Evolutionary conservation across 2,888 invertebrate species (phyloP).

Genomic region (Cosmia pyralina): DNA sequence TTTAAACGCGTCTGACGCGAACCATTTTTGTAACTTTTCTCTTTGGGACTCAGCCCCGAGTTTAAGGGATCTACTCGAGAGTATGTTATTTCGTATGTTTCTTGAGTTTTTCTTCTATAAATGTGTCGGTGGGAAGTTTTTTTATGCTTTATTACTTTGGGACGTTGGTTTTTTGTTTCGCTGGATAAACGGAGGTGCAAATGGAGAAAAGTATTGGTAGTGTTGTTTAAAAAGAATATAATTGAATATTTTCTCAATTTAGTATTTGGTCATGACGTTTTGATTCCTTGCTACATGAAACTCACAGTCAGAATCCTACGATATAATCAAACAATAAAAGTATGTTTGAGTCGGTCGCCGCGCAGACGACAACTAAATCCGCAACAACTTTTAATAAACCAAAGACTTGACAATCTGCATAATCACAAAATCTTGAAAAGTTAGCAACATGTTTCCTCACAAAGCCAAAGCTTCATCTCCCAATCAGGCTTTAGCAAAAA

Average conservation of each 20-base stretch:
- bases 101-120: conserved; percentile 55
- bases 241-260: background rate
- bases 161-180: conserved; percentile 41
- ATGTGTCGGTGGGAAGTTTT: conserved; percentile 47
- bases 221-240: background rate
- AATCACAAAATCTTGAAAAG: conserved; percentile 38
- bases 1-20: conserved; percentile 68
- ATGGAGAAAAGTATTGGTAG: background rate
- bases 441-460: conserved; percentile 27
- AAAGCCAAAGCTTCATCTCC: conserved; percentile 33
- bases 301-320: background rate
- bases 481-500: conserved; percentile 53
- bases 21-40: conserved; percentile 67
- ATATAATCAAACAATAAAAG: background rate
- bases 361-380: background rate
- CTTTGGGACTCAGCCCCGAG: conserved; percentile 49
- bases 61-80: conserved; percentile 57
- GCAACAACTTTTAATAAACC: conserved; percentile 23
- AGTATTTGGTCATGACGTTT: background rate
- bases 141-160: conserved; percentile 60
- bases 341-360: background rate
- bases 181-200: conserved; percentile 15
- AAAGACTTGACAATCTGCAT: conserved; percentile 30
- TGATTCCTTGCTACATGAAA: background rate
- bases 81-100: conserved; percentile 56